Evolutionary conservation across 2,888 invertebrate genomes (phyloP), one percentile per base, ranked within the genome.

Genomic region (Ashinkailepas kermadecensis): DNA sequence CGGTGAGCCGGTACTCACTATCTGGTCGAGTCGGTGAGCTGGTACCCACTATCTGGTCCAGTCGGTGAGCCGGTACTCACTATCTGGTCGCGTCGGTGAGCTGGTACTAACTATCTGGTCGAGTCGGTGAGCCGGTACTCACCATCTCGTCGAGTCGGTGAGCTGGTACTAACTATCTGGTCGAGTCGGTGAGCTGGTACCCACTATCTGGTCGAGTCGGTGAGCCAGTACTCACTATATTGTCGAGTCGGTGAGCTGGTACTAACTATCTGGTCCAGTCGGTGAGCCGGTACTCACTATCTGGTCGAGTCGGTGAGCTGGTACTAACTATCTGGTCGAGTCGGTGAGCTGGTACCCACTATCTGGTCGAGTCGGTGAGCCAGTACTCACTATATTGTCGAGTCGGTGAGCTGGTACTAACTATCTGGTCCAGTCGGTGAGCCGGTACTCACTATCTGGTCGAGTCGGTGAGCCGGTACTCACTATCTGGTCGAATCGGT

Each of bases 401-500:
- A 99, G 91, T 99, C 99, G 87, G 99, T 99, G 87, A 99, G 93
- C 90, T 99, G 99, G 90, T 99, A 99, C 90, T 99, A n/a, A n/a
- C n/a, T n/a, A n/a, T n/a, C n/a, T 39, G 39, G 39, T 3, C 1
- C 2, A 4, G 39, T 39, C 39, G 39, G 39, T 4, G 39, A 39
- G 39, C 39, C 39, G 39, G 39, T 39, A 39, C 4, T 39, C 39
- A 39, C 39, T n/a, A 39, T 39, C 39, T 39, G 39, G 39, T 39
- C 39, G 39, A 39, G 39, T 39, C 39, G 39, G 39, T 39, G 65
- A 58, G 78, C 80, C 59, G 64, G 25, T 15, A 91, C 94, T 92
- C 91, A 99, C 99, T 99, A 99, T 96, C 99, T 99, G 89, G 99
- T 99, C 87, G 99, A 99, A 91, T 99, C 99, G 87, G 99, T 99